Evolutionary conservation across 2,797 vertebrate genomes (phyloP).

Genomic region (Pseudochromis fuscus): DNA sequence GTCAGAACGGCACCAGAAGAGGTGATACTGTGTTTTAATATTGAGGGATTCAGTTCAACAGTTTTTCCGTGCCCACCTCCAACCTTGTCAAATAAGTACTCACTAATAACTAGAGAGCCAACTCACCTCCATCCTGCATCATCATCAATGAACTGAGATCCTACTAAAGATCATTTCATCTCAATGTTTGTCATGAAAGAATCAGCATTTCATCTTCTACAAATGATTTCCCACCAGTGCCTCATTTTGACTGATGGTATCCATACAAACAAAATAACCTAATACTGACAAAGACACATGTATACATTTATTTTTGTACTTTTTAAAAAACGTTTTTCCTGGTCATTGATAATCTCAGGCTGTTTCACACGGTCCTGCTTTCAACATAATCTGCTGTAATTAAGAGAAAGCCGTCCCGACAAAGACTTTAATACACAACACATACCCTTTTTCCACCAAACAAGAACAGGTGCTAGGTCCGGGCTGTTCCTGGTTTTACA

Average conservation of each 20-base stretch:
- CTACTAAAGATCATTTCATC: constrained; percentile 18
- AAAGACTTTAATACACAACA: no score
- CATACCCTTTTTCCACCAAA: no score
- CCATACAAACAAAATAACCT: constrained; percentile 19
- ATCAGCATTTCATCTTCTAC: constrained; percentile 25
- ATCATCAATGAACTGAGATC: no score
- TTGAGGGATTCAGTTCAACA: no score
- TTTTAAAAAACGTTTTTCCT: not conserved
- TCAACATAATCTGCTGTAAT: not conserved
- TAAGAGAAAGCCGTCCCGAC: no score
- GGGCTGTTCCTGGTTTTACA: no score
- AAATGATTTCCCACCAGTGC: constrained; percentile 42
- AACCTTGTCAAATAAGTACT: no score
- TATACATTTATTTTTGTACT: constrained; percentile 7
- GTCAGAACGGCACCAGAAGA: not conserved
- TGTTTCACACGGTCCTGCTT: not conserved
- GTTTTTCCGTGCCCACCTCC: no score
- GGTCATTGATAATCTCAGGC: not conserved
- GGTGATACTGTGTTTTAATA: no score
- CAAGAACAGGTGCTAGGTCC: no score
- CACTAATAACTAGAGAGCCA: no score
- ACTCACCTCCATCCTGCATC: no score
- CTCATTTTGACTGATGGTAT: constrained; percentile 19
- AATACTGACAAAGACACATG: constrained; percentile 29
- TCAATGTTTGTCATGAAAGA: constrained; percentile 30